Evolutionary conservation across 2,797 vertebrate genomes (phyloP).

Genomic region (Acanthurus tractus): DNA sequence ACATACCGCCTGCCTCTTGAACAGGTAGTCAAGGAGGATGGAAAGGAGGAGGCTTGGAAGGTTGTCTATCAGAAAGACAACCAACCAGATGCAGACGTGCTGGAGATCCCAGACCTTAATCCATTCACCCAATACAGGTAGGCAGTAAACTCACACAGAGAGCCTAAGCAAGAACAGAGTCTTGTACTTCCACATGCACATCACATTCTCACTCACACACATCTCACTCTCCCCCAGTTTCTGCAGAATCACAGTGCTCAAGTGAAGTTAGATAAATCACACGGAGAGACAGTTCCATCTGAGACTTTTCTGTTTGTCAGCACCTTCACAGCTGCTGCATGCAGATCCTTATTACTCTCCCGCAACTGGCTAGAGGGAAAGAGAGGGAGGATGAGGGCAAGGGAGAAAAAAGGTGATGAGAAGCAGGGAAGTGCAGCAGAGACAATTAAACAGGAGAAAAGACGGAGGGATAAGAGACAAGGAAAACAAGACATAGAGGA

Average conservation of each 20-base stretch:
- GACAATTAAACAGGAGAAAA: constrained; percentile 45
- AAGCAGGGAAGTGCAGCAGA: constrained; percentile 50
- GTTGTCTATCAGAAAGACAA: constrained; percentile 91
- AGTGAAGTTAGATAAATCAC: constrained; percentile 80
- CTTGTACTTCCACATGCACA: background rate
- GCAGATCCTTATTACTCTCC: constrained; percentile 80
- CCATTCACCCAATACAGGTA: constrained; percentile 97
- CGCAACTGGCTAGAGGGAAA: constrained; percentile 57
- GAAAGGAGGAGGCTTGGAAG: constrained; percentile 90
- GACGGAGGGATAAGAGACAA: constrained; percentile 40
- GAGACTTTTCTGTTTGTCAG: constrained; percentile 82
- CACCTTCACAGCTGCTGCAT: constrained; percentile 81
- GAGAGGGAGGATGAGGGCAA: constrained; percentile 28
- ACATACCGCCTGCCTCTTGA: background rate
- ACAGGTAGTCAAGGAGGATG: constrained; percentile 73
- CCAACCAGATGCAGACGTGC: constrained; percentile 88
- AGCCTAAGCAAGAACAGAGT: background rate
- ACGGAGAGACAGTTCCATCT: constrained; percentile 76
- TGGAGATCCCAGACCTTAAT: constrained; percentile 92
- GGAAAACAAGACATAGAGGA: constrained; percentile 48
- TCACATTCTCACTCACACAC: constrained; percentile 36
- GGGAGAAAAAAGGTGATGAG: constrained; percentile 63
- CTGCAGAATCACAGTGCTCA: constrained; percentile 69
- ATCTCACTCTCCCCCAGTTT: constrained; percentile 54
- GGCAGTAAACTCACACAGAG: constrained; percentile 47